Base-by-base conservation (phyloP, 2,113 vertebrate genomes). In the Lophura nycthemera region DNA sequence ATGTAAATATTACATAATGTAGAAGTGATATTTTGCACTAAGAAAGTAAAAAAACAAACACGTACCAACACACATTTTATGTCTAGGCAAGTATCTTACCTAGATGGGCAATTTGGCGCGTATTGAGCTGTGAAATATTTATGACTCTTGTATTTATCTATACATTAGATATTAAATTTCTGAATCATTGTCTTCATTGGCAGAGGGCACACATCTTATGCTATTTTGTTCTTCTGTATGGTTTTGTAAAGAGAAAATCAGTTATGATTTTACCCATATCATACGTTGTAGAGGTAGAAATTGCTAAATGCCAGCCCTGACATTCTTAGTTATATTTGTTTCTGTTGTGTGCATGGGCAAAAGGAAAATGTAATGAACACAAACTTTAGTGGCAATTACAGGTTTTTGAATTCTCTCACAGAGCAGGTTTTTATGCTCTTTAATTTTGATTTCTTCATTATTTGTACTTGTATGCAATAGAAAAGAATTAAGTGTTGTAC, bases 371-470 rank as follows among this genome's bases (percentile, higher is more conserved):
- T 30, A 29, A 32, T 72, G 43, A 84, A 54, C 5, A 2, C 8
- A 30, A 67, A 6, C n/a, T 80, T 80, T 21, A 76, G 48, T 32
- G 74, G 52, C 36, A 59, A 11, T 32, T 7, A 47, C 67, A 65
- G 32, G 34, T 6, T 43, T 86, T 93, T 77, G 45, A 34, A 18
- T 83, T n/a, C 43, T 34, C 40, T 77, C 4, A 2, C 11, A 54
- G 48, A 34, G 16, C 40, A 88, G 91, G n/a, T 45, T 2, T 27
- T 34, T 83, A 43, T 80, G 24, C 78, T 79, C 21, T 8, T 1
- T 72, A 56, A 25, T 17, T 80, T 75, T 34, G 21, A 54, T 89
- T 92, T 92, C 32, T 67, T 75, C 17, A 45, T 89, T 76, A 24
- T 82, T 79, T 66, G 17, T 66, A 36, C 7, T 60, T 54, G n/a